These are phyloP conservation scores for Microplitis deprimator DNA, from an alignment of 2,888 invertebrate species.

Conservation along the genomic window DNA sequence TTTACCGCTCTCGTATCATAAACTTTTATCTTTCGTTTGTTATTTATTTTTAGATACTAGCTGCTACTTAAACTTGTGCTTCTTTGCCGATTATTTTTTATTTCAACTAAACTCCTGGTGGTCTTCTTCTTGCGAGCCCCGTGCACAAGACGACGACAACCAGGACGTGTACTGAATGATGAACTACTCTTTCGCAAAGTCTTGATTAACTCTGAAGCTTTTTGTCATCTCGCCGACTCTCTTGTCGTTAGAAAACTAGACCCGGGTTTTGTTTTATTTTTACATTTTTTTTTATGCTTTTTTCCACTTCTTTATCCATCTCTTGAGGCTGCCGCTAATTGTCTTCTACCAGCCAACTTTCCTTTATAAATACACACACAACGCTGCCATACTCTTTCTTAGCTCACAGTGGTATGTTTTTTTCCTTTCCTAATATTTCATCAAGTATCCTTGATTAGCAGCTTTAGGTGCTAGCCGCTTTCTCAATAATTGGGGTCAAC, in stretches of 20 bases:
- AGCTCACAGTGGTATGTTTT: background rate
- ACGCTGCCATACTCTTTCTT: background rate
- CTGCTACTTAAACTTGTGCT: background rate
- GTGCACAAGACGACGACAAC: slow-evolving; percentile 18
- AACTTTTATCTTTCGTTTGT: background rate
- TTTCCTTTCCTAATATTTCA: slow-evolving; percentile 20
- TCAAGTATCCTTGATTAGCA: slow-evolving; percentile 24
- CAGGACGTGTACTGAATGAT: slow-evolving; percentile 45
- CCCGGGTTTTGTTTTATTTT: slow-evolving; percentile 19
- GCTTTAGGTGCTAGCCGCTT: slow-evolving; percentile 32
- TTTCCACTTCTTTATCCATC: slow-evolving; percentile 23
- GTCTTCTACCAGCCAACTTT: slow-evolving; percentile 12
- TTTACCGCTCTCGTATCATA: background rate
- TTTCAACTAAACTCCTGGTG: background rate
- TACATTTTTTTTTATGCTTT: slow-evolving; percentile 11
- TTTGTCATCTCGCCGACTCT: slow-evolving; percentile 25
- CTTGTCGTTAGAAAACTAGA: background rate
- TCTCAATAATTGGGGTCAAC: slow-evolving; percentile 42
- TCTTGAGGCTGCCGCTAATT: slow-evolving; percentile 12
- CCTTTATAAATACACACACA: background rate
- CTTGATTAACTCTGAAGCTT: slow-evolving; percentile 48
- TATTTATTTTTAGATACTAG: slow-evolving; percentile 8
- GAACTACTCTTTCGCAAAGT: slow-evolving; percentile 47
- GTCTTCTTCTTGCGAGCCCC: background rate
- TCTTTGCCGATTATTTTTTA: background rate